phyloP scores from a whole-genome alignment of 2,888 invertebrate genomes.

The Sepiola atlantica region DNA sequence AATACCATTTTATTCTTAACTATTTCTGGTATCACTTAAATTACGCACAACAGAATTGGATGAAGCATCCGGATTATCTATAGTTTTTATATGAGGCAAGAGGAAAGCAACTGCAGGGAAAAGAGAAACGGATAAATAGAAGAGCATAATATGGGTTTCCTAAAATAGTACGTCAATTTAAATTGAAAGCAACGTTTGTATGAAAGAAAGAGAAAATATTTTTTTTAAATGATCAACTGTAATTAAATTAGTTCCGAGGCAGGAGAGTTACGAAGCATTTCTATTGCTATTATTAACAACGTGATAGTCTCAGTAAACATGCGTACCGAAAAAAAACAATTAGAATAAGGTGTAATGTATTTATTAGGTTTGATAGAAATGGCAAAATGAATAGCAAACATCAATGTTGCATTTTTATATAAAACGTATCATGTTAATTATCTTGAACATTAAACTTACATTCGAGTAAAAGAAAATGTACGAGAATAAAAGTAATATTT shows the following conservation, averaged over 20 bases:
- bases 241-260: neutral
- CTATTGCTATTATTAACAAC: neutral
- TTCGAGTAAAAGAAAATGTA: too few species aligned
- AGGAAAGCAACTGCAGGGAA: too few species aligned
- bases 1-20: neutral
- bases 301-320: neutral
- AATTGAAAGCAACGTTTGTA: neutral
- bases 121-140: too few species aligned
- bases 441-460: too few species aligned
- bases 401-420: too few species aligned
- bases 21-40: neutral
- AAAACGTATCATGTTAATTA: too few species aligned
- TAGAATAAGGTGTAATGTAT: neutral
- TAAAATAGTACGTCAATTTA: conserved; percentile 17
- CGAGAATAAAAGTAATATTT: too few species aligned
- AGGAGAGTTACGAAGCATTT: neutral
- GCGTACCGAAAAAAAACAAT: neutral
- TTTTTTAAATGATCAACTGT: neutral
- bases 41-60: neutral
- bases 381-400: too few species aligned
- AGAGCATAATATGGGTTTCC: neutral
- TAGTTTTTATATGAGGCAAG: neutral
- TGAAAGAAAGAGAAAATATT: neutral
- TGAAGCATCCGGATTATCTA: neutral
- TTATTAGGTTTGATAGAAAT: neutral